Evolutionary conservation across 2,888 invertebrate species (phyloP).

Genomic region (Bellardia pandia): DNA sequence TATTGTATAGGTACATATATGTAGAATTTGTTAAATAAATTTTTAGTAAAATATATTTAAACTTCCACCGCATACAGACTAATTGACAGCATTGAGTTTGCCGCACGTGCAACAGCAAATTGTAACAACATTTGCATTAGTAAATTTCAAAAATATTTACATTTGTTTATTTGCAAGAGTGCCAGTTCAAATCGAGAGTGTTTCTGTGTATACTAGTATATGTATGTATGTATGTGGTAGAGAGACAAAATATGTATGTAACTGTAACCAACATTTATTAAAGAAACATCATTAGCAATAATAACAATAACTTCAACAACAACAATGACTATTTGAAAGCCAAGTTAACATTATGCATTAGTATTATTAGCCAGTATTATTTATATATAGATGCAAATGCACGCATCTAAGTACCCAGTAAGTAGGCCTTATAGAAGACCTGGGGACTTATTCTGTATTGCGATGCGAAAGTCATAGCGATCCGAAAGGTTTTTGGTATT

Average conservation of each 20-base stretch:
- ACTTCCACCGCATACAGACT: constrained; percentile 42
- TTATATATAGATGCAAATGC: not conserved
- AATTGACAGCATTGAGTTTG: constrained; percentile 41
- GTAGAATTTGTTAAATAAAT: constrained; percentile 2
- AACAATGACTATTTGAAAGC: constrained; percentile 25
- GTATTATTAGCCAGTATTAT: constrained; percentile 26
- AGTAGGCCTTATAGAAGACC: no score
- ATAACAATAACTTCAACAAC: constrained; percentile 14
- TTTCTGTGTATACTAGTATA: no score
- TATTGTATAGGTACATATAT: not conserved
- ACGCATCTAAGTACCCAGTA: not conserved
- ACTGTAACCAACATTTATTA: constrained; percentile 11
- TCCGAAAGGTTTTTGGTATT: no score
- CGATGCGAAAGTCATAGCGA: no score
- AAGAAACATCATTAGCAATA: constrained; percentile 33
- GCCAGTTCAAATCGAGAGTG: no score
- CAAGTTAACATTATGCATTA: constrained; percentile 37
- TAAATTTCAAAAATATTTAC: constrained; percentile 11
- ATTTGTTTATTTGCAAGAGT: no score
- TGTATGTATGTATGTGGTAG: no score
- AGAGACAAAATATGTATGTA: no score
- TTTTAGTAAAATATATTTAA: constrained; percentile 46
- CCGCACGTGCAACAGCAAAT: constrained; percentile 20
- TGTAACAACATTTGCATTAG: constrained; percentile 31
- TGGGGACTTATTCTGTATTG: no score